Evolutionary conservation across 2,888 invertebrate genomes (phyloP), one percentile per base, ranked within the genome.

Genomic region (Drosophila demipolita): DNA sequence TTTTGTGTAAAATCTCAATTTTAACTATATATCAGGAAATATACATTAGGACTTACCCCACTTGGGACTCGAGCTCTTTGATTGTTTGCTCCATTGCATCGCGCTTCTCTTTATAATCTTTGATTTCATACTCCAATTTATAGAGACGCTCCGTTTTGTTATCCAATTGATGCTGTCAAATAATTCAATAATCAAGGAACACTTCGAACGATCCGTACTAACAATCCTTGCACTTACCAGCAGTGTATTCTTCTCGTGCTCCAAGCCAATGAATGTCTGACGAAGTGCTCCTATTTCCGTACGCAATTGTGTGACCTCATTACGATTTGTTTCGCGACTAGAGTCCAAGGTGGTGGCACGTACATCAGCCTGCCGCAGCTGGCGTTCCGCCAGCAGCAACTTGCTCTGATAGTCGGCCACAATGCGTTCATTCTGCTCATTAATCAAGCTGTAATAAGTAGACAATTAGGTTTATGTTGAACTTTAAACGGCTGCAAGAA

Each of bases 391-490:
- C 76, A 94, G 94, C 48, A 95, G 88, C 42, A 96, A 91, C 92
- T 96, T 96, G 90, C 94, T 94, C 91, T 96, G 96, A 65, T 95
- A 94, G 79, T 96, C 96, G 63, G 94, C 94, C 70, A 96, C 94
- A 52, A 96, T 95, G 85, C 95, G 95, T 92, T 97, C 97, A 6
- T 96, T 96, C 94, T 97, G 96, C 84, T 96, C 95, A 87, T 97
- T 96, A 57, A 96, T 94, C 77, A 95, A 94, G 92, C 96, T 97
- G 64, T 29, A 6, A 7, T 23, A 26, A 1, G 15, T 12, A n/a
- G 15, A 55, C 5, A 32, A 5, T 23, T 23, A 49, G 8, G 1
- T 20, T 35, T 17, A 38, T 3, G n/a, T 8, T 35, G n/a, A 45
- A 1, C 8, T 15, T 48, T 93, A 69, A 50, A 60, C 38, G 59